Base-by-base conservation (phyloP, 2,113 vertebrate genomes). In the Oncorhynchus clarkii region DNA sequence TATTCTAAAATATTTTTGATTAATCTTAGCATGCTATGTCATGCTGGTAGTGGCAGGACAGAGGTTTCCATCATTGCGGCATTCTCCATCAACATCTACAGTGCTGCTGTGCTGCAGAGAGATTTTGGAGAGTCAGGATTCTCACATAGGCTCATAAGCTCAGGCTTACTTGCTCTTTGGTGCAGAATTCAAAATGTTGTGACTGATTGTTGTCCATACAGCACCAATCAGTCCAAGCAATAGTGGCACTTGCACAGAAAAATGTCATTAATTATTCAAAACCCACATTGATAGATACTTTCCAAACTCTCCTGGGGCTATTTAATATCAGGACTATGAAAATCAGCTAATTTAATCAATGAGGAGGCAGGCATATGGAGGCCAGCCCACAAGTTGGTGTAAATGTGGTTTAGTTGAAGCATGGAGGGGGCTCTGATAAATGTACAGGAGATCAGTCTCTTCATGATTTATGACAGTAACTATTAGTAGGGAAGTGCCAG, bases 401-500 rank as follows among this genome's bases (percentile, higher is more conserved):
- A 48, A 16, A 22, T 6, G n/a, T 65, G 60, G 57, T 45, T 27
- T 16, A 16, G 2, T 48, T 4, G 13, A 67, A 7, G 14, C 39
- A 34, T 1, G 49, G 12, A 20, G 24, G 8, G 22, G 39, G 4
- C 29, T n/a, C n/a, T 16, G 54, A 39, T 64, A 18, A 62, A 73
- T 73, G 31, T 73, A 45, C 59, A 48, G 1, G 48, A 57, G n/a
- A 16, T 69, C 16, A 20, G 62, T 39, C 48, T 1, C 65, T 14
- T 54, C 27, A 12, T 78, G 77, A 78, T 73, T 73, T 67, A 73
- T 67, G 65, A 60, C 24, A 27, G 7, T 11, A 45, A 29, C 29
- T 31, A 34, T 20, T n/a, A 20, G 54, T 24, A 48, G 34, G 68
- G 27, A 76, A 45, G 67, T 6, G 22, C 66, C 27, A 29, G 26